These are phyloP conservation scores for Fragum whitleyi DNA, from an alignment of 2,888 invertebrate species.

Conservation along the genomic window DNA sequence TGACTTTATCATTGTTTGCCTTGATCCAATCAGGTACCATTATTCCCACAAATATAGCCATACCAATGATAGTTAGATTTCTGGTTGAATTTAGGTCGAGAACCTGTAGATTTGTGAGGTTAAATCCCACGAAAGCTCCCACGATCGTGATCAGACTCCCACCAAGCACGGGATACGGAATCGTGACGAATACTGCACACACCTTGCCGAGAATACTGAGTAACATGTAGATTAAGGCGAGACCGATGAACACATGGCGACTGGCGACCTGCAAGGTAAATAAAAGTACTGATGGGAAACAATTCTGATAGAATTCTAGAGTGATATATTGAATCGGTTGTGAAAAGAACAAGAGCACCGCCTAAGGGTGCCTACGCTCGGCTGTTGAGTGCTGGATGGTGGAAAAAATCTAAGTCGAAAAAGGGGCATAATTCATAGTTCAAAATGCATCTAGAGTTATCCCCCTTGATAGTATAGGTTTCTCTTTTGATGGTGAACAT, in stretches of 20 bases:
- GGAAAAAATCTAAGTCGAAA: too few relatives aligned
- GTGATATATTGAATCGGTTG: too few relatives aligned
- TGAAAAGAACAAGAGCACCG: too few relatives aligned
- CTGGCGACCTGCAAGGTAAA: constrained; percentile 49
- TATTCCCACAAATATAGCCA: constrained; percentile 94
- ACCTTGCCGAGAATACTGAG: constrained; percentile 49
- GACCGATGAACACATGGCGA: constrained; percentile 50
- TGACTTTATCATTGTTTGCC: constrained; percentile 57
- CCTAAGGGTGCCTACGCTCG: too few relatives aligned
- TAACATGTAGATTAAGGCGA: constrained; percentile 50
- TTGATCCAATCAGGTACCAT: constrained; percentile 81
- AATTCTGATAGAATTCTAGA: too few relatives aligned
- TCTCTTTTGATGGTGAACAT: too few relatives aligned
- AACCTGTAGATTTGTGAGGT: constrained; percentile 52
- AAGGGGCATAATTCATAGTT: too few relatives aligned
- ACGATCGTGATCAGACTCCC: constrained; percentile 53
- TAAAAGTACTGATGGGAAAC: too few relatives aligned
- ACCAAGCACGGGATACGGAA: constrained; percentile 60
- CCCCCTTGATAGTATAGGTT: too few relatives aligned
- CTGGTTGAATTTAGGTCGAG: constrained; percentile 90
- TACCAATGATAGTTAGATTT: constrained; percentile 91
- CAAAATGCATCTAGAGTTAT: too few relatives aligned
- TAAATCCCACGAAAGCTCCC: constrained; percentile 60
- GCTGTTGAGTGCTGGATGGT: too few relatives aligned
- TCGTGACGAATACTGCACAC: constrained; percentile 55